Conservation (phyloP, 2,797 vertebrate genomes). For the Echiichthys vipera region DNA sequence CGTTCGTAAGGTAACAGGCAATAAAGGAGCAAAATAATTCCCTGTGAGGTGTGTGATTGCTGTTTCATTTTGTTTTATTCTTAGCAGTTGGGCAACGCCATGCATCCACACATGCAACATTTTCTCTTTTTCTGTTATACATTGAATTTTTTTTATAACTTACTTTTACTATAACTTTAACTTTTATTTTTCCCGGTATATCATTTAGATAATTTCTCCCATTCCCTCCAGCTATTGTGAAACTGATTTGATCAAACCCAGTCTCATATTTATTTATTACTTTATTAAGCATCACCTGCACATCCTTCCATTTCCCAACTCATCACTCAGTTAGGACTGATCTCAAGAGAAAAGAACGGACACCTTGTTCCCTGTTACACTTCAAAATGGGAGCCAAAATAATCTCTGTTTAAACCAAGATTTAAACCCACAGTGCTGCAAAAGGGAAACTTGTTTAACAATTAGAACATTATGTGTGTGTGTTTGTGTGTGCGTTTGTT, state of each 20-base stretch:
- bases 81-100: background rate
- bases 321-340: slow-evolving; percentile 24
- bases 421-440: too few relatives aligned
- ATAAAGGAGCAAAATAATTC: too few relatives aligned
- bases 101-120: slow-evolving; percentile 8
- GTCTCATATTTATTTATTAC: slow-evolving; percentile 1
- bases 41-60: background rate
- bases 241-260: slow-evolving; percentile 36
- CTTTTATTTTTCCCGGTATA: slow-evolving; percentile 11
- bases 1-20: too few relatives aligned
- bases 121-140: slow-evolving; percentile 17
- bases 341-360: slow-evolving; percentile 20
- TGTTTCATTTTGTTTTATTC: slow-evolving; percentile 39
- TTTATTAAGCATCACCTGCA: slow-evolving; percentile 23
- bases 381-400: slow-evolving; percentile 30
- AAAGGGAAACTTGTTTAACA: too few relatives aligned
- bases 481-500: too few relatives aligned
- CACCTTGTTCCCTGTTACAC: slow-evolving; percentile 32
- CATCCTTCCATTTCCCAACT: slow-evolving; percentile 5
- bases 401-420: too few relatives aligned
- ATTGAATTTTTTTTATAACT: slow-evolving; percentile 9
- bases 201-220: slow-evolving; percentile 22
- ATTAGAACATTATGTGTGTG: too few relatives aligned
- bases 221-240: background rate
- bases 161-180: too few relatives aligned